Evolutionary conservation across 2,797 vertebrate genomes (phyloP), one percentile per base, ranked within the genome.

Genomic region (Taeniopygia guttata): DNA sequence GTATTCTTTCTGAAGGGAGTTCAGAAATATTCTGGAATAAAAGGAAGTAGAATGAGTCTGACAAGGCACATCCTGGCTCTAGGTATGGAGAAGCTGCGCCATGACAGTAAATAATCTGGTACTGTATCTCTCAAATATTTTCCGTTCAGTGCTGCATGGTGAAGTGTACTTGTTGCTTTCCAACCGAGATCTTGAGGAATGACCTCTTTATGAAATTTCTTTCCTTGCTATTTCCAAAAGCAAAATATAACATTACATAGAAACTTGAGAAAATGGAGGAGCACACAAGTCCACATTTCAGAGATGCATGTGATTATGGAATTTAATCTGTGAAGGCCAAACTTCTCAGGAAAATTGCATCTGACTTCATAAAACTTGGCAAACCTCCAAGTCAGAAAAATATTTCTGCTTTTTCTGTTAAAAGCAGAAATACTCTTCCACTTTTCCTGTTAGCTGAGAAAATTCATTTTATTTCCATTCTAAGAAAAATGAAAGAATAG

Each of bases 401-500:
- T 60, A 2, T 48, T 90, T 78, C 62, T 89, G 20, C 25, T 81
- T 87, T 95, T 73, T 76, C 36, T 84, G 16, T 63, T 60, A 46
- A 85, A 91, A 81, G 60, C 4, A 51, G 56, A 77, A 93, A 86
- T 63, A 48, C 38, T 92, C 32, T 69, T 79, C 20, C 1, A 59
- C 52, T 94, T 85, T 86, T 84, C 46, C 43, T 77, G 4, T 58
- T 79, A 56, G 14, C 66, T 84, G 62, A 87, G 26, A 73, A 84
- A 90, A 90, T 81, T 42, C 0, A 81, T 91, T 43, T 78, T 10
- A 94, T 91, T 94, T 80, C 48, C 62, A 78, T 78, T 62, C 58
- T 70, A 72, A 75, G 54, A 66, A 78, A 92, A 94, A 81, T 75
- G 69, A 43, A 94, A 91, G n/a, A 89, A 54, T 48, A 78, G 25